Evolutionary conservation across 1,140 invertebrate genomes (phyloP).

Genomic region (Drosophila tristis): DNA sequence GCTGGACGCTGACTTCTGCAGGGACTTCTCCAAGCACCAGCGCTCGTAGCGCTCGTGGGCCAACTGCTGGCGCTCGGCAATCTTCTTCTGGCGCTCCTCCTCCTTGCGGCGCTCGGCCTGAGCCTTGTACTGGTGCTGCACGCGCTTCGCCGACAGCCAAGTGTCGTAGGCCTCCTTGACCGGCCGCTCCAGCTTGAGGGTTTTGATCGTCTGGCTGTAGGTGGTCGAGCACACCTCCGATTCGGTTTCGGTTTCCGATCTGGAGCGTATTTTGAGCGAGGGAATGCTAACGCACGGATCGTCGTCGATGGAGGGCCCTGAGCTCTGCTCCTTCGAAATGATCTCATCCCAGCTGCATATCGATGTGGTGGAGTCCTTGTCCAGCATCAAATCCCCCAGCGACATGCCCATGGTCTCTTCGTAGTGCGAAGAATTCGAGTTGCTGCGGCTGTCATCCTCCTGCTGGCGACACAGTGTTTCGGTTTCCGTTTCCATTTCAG

Average conservation of each 20-base stretch:
- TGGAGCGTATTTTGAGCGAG: conserved; percentile 5
- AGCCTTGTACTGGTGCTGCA: conserved; percentile 33
- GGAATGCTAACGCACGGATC: conserved; percentile 25
- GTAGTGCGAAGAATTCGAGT: not conserved
- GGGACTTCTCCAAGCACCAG: conserved; percentile 47
- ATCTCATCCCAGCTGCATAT: conserved; percentile 66
- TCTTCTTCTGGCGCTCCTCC: conserved; percentile 11
- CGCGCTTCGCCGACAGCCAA: conserved; percentile 59
- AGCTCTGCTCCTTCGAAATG: conserved; percentile 23
- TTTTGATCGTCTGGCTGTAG: conserved; percentile 27
- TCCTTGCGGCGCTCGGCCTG: conserved; percentile 16
- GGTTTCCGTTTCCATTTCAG: conserved; percentile 36
- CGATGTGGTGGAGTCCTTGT: conserved; percentile 58
- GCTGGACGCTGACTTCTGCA: not conserved
- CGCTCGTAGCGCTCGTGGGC: conserved; percentile 44
- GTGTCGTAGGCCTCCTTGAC: conserved; percentile 59
- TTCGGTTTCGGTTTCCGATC: conserved; percentile 31
- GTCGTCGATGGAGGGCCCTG: not conserved
- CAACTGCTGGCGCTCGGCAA: conserved; percentile 23
- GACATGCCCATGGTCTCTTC: not conserved
- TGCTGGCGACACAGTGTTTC: conserved; percentile 25
- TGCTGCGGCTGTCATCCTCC: not conserved
- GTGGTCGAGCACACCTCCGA: conserved; percentile 4
- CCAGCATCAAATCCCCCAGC: not conserved
- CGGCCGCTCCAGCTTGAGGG: conserved; percentile 30